Evolutionary conservation across 2,113 vertebrate genomes (phyloP).

Genomic region (Pseudopodoces humilis): DNA sequence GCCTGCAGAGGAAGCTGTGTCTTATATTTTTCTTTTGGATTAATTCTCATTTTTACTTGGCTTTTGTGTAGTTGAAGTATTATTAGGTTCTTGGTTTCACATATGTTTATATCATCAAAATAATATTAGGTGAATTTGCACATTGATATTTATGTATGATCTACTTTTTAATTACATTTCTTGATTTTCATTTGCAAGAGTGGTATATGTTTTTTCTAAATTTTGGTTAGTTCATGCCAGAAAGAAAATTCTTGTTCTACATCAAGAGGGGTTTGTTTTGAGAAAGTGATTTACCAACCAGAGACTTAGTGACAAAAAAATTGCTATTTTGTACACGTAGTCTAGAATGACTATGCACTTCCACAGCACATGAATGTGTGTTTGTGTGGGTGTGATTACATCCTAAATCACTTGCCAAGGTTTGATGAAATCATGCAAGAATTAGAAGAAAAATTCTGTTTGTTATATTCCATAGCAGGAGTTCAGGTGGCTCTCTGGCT

Average conservation of each 20-base stretch:
- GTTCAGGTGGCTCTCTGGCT: background rate
- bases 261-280: background rate
- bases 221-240: background rate
- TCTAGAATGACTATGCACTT: background rate
- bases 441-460: background rate
- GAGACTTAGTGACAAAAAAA: background rate
- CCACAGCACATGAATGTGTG: fast-evolving
- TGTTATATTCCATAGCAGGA: background rate
- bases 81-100: background rate
- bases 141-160: background rate
- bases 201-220: background rate
- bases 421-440: background rate
- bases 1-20: background rate
- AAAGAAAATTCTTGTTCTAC: background rate
- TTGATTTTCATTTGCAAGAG: background rate
- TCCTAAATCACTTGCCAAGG: background rate
- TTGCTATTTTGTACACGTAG: fast-evolving
- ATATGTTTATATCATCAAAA: background rate
- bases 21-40: background rate
- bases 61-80: background rate
- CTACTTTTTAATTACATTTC: background rate
- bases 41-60: background rate
- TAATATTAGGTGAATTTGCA: background rate
- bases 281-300: background rate
- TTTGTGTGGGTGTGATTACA: background rate